A percentile compares a stretch with the other conserved stretches of the same genome.
phyloP scores from a whole-genome alignment of 2,797 vertebrate species.

The Alfaro cultratus region DNA sequence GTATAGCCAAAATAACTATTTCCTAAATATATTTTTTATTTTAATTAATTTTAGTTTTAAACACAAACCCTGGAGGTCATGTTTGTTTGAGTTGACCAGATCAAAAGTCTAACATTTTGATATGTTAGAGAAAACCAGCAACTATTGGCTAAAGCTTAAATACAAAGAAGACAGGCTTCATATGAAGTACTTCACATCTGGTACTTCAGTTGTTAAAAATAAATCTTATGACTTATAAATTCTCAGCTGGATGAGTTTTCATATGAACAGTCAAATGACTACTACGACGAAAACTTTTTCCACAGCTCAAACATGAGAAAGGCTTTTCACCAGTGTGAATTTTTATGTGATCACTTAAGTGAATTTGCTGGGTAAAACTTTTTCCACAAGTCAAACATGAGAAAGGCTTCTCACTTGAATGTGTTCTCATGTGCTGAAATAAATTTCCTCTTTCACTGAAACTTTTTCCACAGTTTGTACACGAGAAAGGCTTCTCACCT shows the following conservation, averaged over 20 bases:
- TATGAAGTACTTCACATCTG: background rate
- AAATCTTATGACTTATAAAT: background rate
- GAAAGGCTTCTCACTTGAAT: background rate
- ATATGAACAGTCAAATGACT: background rate
- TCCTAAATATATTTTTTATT: background rate
- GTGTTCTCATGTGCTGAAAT: background rate
- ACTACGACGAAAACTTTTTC: background rate
- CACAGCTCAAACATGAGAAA: constrained; percentile 1
- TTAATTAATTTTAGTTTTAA: background rate
- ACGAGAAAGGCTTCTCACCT: constrained; percentile 2
- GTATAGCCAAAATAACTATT: background rate
- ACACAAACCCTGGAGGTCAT: background rate
- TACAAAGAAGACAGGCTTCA: background rate
- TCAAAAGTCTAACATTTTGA: background rate
- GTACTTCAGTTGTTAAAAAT: background rate
- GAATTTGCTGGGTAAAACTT: background rate
- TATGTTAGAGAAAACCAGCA: background rate
- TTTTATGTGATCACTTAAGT: background rate
- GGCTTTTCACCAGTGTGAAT: background rate
- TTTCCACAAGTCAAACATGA: background rate
- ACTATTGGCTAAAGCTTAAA: background rate
- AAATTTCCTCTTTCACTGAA: background rate
- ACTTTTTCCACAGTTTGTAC: background rate
- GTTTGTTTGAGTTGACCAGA: background rate
- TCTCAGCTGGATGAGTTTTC: background rate